A percentile compares a stretch with the other conserved stretches of the same genome.
Conservation (phyloP, 1,140 invertebrate genomes). For the Diploscapter pachys region DNA sequence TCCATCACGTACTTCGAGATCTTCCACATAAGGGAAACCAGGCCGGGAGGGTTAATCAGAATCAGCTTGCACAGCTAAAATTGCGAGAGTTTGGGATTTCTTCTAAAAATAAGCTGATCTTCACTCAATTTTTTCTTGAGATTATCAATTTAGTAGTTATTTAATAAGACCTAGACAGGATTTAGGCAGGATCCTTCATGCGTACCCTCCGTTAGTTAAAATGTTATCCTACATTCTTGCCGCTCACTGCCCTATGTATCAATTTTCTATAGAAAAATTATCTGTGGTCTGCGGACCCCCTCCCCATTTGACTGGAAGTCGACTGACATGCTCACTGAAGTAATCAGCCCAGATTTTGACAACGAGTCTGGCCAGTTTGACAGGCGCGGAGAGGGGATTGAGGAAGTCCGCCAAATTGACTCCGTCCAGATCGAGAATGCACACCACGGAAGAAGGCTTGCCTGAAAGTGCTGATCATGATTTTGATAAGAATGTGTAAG, state of each 20-base stretch:
- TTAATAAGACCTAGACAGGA: neutral
- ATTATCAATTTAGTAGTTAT: neutral
- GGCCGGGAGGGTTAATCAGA: slow-evolving; percentile 39
- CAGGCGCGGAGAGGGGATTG: slow-evolving; percentile 37
- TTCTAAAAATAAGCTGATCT: neutral
- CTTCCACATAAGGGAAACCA: slow-evolving; percentile 39
- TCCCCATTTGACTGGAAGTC: neutral
- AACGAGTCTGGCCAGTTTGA: slow-evolving; percentile 34
- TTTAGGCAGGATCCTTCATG: neutral
- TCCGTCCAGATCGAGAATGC: slow-evolving; percentile 39
- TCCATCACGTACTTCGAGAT: slow-evolving; percentile 39
- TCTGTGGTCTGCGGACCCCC: neutral
- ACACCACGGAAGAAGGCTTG: slow-evolving; percentile 27
- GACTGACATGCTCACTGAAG: slow-evolving; percentile 38
- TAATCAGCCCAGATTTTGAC: slow-evolving; percentile 40
- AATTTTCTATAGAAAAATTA: neutral
- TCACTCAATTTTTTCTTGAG: neutral
- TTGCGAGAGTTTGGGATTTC: neutral
- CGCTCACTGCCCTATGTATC: neutral
- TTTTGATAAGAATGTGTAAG: no score
- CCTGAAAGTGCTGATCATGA: slow-evolving; percentile 6
- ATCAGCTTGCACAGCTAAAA: slow-evolving; percentile 35
- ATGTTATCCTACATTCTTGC: neutral
- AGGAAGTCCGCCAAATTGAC: slow-evolving; percentile 38
- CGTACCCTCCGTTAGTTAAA: neutral